These are phyloP conservation scores for Motacilla alba DNA, from an alignment of 2,113 vertebrate species.

Conservation along the genomic window DNA sequence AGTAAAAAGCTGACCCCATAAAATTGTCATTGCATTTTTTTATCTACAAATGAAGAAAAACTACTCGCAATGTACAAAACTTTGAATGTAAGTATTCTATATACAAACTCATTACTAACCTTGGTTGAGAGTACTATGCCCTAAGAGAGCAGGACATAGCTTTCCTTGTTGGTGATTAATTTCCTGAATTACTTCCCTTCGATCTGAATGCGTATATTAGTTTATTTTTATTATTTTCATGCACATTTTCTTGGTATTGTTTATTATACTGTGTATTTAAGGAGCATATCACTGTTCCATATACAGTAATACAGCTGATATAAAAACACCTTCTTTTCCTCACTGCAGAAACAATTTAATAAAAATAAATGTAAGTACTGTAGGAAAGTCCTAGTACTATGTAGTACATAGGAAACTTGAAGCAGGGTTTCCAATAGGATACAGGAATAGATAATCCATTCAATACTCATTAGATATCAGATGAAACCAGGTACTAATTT, in stretches of 20 bases:
- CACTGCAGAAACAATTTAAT: background rate
- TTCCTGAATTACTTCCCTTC: background rate
- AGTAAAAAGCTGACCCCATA: background rate
- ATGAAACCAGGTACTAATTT: background rate
- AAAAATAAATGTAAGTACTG: background rate
- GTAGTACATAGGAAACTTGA: background rate
- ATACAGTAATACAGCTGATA: background rate
- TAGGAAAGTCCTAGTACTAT: too few relatives aligned
- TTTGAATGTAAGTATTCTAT: background rate
- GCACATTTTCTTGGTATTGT: background rate
- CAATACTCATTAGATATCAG: background rate
- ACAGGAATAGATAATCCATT: background rate
- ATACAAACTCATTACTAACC: background rate
- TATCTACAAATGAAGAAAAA: background rate
- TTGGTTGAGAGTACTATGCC: background rate
- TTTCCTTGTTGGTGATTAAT: background rate
- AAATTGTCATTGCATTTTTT: background rate
- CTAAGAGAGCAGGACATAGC: background rate
- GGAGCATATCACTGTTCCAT: background rate
- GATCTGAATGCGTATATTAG: background rate
- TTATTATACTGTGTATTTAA: background rate
- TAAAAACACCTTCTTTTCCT: background rate
- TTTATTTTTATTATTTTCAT: background rate
- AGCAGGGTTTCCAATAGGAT: background rate
- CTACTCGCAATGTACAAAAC: background rate